phyloP scores from a whole-genome alignment of 2,888 invertebrate species.

The Ditula angustiorana region DNA sequence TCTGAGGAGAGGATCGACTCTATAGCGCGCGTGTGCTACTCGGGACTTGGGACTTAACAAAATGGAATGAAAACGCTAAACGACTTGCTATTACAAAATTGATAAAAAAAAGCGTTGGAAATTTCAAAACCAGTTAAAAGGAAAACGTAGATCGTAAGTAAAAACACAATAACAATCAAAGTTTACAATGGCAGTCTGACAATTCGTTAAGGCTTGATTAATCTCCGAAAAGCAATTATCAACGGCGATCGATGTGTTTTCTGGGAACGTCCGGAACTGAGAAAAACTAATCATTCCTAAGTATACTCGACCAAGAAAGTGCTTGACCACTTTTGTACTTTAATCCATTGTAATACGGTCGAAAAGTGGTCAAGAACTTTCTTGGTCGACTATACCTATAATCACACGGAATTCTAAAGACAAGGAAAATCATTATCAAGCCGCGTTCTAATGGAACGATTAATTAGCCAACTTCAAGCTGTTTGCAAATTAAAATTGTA shows the following conservation, averaged over 20 bases:
- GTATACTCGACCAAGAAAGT: no score
- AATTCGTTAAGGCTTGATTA: not conserved
- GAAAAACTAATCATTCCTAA: slow-evolving; percentile 13
- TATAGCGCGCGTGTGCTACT: no score
- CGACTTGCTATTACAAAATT: not conserved
- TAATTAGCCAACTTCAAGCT: not conserved
- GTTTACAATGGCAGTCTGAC: no score
- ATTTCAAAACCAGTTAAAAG: not conserved
- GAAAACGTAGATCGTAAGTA: not conserved
- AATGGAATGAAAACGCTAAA: no score
- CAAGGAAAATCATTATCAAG: slow-evolving; percentile 17
- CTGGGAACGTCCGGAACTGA: slow-evolving; percentile 14
- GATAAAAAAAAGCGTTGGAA: not conserved
- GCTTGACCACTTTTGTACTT: no score
- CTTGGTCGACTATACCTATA: no score
- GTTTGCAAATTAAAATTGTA: not conserved
- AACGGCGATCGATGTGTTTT: slow-evolving; percentile 24
- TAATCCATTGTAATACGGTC: no score
- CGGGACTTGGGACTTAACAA: no score
- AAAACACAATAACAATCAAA: slow-evolving; percentile 1
- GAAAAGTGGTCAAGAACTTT: no score
- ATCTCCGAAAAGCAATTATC: slow-evolving; percentile 25
- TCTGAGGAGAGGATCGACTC: no score
- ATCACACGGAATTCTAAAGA: not conserved
- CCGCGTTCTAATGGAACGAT: not conserved